These are phyloP conservation scores for Drosophila seclusa DNA, from an alignment of 2,888 invertebrate species.

Conservation along the genomic window DNA sequence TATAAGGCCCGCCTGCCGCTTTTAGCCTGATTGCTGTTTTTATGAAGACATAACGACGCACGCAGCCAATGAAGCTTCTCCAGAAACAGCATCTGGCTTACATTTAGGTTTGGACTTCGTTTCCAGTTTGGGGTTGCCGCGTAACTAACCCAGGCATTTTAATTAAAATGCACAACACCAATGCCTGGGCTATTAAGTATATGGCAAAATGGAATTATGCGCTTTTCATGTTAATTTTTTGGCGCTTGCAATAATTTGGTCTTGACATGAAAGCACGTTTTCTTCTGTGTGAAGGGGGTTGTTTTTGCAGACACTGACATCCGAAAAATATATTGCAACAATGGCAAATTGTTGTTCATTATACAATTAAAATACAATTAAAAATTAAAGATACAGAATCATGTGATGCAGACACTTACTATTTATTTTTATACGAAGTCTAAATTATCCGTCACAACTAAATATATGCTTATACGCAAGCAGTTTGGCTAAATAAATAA, in stretches of 20 bases:
- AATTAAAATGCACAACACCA: conserved; percentile 70
- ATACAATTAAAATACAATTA: background rate
- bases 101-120: background rate
- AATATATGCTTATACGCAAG: background rate
- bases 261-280: conserved; percentile 48
- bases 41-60: conserved; percentile 78
- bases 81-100: conserved; percentile 28
- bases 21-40: conserved; percentile 70
- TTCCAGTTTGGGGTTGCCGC: conserved; percentile 38
- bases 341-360: background rate
- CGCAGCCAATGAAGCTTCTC: conserved; percentile 48
- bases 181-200: conserved; percentile 51
- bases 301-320: background rate
- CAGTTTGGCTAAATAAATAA: background rate
- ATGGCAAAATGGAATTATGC: conserved; percentile 48
- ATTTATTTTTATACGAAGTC: background rate
- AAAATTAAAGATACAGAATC: no score
- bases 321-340: background rate
- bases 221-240: conserved; percentile 64
- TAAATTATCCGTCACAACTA: background rate
- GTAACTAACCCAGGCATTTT: conserved; percentile 48
- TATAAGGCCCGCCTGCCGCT: conserved; percentile 57
- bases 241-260: conserved; percentile 54
- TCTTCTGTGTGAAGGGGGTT: background rate
- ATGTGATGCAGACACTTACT: background rate